Percentiles rank a stretch among this genome's conserved stretches.
phyloP scores from a whole-genome alignment of 2,797 vertebrate species.

The Notolabrus celidotus region DNA sequence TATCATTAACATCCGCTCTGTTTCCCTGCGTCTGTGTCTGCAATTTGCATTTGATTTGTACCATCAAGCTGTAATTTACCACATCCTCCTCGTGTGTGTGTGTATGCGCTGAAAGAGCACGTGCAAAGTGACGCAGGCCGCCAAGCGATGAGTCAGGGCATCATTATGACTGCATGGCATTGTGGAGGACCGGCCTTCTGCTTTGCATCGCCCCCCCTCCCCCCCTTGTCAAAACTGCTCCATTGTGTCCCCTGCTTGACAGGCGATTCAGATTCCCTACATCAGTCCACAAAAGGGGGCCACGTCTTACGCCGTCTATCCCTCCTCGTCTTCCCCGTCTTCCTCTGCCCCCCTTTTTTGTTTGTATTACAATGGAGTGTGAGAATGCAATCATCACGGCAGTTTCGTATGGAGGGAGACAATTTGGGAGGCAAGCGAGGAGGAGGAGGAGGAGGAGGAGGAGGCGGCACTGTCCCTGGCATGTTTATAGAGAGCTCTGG shows the following conservation, averaged over 20 bases:
- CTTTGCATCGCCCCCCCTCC: conserved; percentile 30
- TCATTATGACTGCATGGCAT: conserved; percentile 59
- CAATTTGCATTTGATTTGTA: conserved; percentile 76
- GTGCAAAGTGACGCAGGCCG: conserved; percentile 44
- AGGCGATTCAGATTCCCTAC: conserved; percentile 62
- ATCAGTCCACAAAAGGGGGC: conserved; percentile 39
- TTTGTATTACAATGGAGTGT: conserved; percentile 66
- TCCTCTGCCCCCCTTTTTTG: neutral
- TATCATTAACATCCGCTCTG: conserved; percentile 72
- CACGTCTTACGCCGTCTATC: neutral
- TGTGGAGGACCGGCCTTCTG: conserved; percentile 32
- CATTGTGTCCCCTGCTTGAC: conserved; percentile 55
- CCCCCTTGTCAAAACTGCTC: conserved; percentile 58
- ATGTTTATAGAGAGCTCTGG: conserved; percentile 68
- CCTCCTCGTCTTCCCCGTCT: neutral
- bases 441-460: conserved; percentile 30
- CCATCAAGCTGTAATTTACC: conserved; percentile 74
- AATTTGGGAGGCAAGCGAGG: conserved; percentile 60
- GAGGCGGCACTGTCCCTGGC: conserved; percentile 53
- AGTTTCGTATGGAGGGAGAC: conserved; percentile 62
- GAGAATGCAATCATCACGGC: conserved; percentile 72
- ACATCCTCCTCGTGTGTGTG: conserved; percentile 12
- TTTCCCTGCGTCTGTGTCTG: conserved; percentile 64
- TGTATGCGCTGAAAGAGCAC: neutral
- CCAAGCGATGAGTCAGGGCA: conserved; percentile 70